Conservation (phyloP, 2,113 vertebrate species). For the Lepisosteus osseus region DNA sequence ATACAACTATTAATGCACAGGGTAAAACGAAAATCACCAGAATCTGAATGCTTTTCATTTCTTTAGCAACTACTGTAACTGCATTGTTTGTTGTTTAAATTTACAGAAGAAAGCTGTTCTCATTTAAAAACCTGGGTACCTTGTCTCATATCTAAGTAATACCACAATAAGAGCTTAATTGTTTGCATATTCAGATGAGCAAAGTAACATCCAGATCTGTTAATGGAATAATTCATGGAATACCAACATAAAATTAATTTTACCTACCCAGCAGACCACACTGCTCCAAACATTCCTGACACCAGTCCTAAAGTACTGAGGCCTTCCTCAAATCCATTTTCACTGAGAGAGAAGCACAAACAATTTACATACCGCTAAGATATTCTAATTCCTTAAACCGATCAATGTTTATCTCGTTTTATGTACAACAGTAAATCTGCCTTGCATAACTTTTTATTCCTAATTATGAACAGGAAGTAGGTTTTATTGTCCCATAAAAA, state of each 20-base stretch:
- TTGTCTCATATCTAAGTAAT: neutral
- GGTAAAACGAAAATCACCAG: too few species aligned
- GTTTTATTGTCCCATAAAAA: neutral
- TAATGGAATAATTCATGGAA: neutral
- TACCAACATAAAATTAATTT: neutral
- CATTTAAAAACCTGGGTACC: neutral
- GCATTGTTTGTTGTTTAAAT: neutral
- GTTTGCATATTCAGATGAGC: neutral
- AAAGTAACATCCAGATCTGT: neutral
- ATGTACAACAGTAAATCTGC: too few species aligned
- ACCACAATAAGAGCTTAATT: neutral
- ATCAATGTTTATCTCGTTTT: too few species aligned
- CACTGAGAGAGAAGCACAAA: conserved; percentile 41
- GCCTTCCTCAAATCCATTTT: conserved; percentile 61
- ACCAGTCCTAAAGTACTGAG: conserved; percentile 66
- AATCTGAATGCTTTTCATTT: too few species aligned
- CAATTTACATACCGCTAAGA: neutral
- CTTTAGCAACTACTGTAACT: too few species aligned
- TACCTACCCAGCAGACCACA: conserved; percentile 66
- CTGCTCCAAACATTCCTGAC: conserved; percentile 55
- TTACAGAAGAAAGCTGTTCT: neutral
- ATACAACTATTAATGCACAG: too few species aligned
- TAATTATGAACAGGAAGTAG: neutral
- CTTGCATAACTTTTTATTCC: too few species aligned
- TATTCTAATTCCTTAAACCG: neutral